Evolutionary conservation across 2,888 invertebrate genomes (phyloP).

Genomic region (Catocala fraxini): DNA sequence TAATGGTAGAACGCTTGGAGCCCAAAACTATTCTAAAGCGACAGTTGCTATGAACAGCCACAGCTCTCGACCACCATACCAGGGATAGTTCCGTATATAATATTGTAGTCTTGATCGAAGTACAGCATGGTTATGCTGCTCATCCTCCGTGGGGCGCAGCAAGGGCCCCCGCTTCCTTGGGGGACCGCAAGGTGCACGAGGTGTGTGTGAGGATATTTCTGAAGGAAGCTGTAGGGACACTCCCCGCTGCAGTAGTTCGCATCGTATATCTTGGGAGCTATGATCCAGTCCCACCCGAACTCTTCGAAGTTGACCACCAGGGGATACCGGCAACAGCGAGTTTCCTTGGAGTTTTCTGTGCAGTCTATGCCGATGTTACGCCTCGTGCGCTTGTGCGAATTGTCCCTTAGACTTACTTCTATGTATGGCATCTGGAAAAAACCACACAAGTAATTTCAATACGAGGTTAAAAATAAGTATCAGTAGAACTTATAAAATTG

Average conservation of each 20-base stretch:
- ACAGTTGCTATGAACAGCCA: constrained; percentile 92
- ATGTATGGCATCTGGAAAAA: constrained; percentile 83
- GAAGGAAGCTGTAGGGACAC: constrained; percentile 95
- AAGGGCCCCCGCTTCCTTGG: constrained; percentile 93
- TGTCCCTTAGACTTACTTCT: constrained; percentile 84
- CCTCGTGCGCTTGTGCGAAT: constrained; percentile 89
- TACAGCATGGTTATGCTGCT: constrained; percentile 96
- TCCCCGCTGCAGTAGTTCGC: constrained; percentile 99
- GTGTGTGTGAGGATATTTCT: constrained; percentile 96
- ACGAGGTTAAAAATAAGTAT: too few relatives aligned
- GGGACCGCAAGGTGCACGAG: constrained; percentile 93
- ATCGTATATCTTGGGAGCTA: constrained; percentile 97
- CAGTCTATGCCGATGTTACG: constrained; percentile 95
- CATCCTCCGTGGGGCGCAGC: constrained; percentile 97
- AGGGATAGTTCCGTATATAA: constrained; percentile 95
- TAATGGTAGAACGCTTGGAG: constrained; percentile 55
- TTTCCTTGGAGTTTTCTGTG: constrained; percentile 93
- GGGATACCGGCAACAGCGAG: constrained; percentile 97
- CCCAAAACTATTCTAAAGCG: constrained; percentile 51
- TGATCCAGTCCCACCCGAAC: constrained; percentile 99
- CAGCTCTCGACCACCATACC: constrained; percentile 98
- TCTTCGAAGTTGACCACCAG: constrained; percentile 97
- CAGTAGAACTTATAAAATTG: too few relatives aligned
- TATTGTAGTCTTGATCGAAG: constrained; percentile 95
- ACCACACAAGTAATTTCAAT: neutral